Evolutionary conservation across 2,888 invertebrate genomes (phyloP).

Genomic region (Oxyscelio sp.): DNA sequence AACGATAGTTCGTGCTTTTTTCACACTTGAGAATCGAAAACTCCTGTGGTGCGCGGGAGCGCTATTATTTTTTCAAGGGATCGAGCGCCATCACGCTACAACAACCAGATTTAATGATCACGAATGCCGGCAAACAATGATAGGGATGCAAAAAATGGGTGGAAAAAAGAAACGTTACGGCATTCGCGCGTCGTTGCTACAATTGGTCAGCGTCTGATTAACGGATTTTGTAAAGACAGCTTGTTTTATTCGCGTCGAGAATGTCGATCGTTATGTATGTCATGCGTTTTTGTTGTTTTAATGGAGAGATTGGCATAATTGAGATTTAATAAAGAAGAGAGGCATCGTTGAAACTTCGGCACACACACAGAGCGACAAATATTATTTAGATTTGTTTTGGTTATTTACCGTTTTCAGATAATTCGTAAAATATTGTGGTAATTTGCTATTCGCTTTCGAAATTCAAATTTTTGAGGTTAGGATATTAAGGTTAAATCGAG

Average conservation of each 20-base stretch:
- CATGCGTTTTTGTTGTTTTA: slow-evolving; percentile 2
- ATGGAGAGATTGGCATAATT: slow-evolving; percentile 16
- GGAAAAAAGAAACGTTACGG: slow-evolving; percentile 1
- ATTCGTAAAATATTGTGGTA: too few relatives aligned
- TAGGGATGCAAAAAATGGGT: background rate
- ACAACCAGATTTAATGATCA: slow-evolving; percentile 54
- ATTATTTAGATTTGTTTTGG: too few relatives aligned
- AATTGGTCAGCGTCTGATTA: slow-evolving; percentile 44
- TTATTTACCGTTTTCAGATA: too few relatives aligned
- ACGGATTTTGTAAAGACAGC: slow-evolving; percentile 24
- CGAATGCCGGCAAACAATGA: slow-evolving; percentile 38
- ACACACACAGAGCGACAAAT: too few relatives aligned
- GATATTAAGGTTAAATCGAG: too few relatives aligned
- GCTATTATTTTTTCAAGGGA: slow-evolving; percentile 48
- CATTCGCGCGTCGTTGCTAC: background rate
- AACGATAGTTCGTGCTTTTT: slow-evolving; percentile 39
- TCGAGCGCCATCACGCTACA: slow-evolving; percentile 43
- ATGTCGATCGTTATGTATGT: slow-evolving; percentile 3
- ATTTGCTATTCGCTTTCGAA: too few relatives aligned
- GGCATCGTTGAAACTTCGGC: too few relatives aligned
- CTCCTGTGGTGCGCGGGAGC: slow-evolving; percentile 12
- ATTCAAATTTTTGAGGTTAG: too few relatives aligned
- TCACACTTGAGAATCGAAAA: slow-evolving; percentile 46
- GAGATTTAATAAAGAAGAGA: slow-evolving; percentile 3
- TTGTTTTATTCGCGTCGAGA: slow-evolving; percentile 10